Evolutionary conservation across 2,113 vertebrate species (phyloP).

Genomic region (Irena cyanogastra): DNA sequence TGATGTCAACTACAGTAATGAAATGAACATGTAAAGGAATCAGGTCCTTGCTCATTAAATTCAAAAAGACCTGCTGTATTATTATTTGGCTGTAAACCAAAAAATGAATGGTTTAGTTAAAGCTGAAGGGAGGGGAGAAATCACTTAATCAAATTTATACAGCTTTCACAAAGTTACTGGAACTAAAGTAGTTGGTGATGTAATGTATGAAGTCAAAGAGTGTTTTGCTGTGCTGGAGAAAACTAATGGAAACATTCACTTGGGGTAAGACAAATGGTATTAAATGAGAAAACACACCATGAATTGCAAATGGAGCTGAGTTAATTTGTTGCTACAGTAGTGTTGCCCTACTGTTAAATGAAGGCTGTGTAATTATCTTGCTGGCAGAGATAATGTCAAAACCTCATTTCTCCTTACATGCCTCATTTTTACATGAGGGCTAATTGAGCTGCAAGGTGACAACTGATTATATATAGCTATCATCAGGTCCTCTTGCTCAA

Average conservation of each 20-base stretch:
- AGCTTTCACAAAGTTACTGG: conserved; percentile 57
- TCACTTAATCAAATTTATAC: conserved; percentile 18
- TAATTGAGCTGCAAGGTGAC: conserved; percentile 87
- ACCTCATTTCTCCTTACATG: conserved; percentile 85
- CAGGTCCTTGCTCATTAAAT: conserved; percentile 3
- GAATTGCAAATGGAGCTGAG: conserved; percentile 86
- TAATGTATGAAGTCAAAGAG: conserved; percentile 70
- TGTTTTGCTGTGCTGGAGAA: conserved; percentile 72
- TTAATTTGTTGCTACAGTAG: conserved; percentile 87
- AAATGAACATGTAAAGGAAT: neutral
- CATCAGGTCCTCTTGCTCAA: conserved; percentile 72
- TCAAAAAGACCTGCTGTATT: neutral
- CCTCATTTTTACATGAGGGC: conserved; percentile 83
- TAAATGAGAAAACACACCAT: conserved; percentile 86
- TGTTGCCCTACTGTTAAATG: conserved; percentile 87
- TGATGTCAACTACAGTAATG: neutral
- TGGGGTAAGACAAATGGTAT: conserved; percentile 86
- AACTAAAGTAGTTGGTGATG: conserved; percentile 63
- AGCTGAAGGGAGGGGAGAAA: neutral
- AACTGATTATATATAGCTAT: conserved; percentile 80
- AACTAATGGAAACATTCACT: conserved; percentile 80
- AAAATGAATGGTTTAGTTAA: conserved; percentile 42
- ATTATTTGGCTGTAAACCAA: conserved; percentile 51
- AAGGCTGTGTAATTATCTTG: conserved; percentile 87
- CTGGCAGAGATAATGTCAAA: conserved; percentile 85